Base-by-base conservation (phyloP, 1,140 invertebrate genomes). In the Rhagoletis zephyria region DNA sequence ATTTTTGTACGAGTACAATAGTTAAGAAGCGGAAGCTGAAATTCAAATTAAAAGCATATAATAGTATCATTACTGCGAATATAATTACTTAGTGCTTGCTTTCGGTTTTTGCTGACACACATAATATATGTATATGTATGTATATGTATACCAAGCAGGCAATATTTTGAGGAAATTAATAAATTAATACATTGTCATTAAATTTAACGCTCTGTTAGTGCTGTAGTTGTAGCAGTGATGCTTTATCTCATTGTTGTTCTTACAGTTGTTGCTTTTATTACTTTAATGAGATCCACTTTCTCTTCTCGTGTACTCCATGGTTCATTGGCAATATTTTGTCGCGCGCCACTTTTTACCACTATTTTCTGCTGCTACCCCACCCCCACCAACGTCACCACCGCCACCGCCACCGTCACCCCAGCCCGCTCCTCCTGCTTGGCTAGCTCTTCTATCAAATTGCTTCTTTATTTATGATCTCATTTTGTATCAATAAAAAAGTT, bases 161-260 rank as follows among this genome's bases (percentile, higher is more conserved):
- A 61, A 86, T 81, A 30, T 81, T 81, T 51, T 51, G 19, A 86
- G 85, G 85, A 86, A 86, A 86, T 86, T 86, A 86, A 86, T 86
- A 86, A 65, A 86, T 63, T 86, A 86, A 86, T 86, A 60, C 63
- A 3, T 65, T 61, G 59, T 86, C 85, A 86, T 86, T 86, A 86
- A 40, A 60, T n/a, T 86, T 86, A 86, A 86, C 74, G 74, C n/a
- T 81, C 48, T 81, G 19, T 6, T 81, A 48, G 74, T 51, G 74
- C 19, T 81, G 74, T 56, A 81, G 19, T 7, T 67, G 65, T 30
- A 19, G 6, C 65, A 3, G 10, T 7, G 74, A 16, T 16, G 10
- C 65, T 40, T 40, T 40, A 19, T 6, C 40, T 74, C 45, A 16
- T 6, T 74, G 5, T 45, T 48, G 5, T 48, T 16, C 0, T 48